Conservation (phyloP, 2,797 vertebrate genomes). For the Balearica regulorum region DNA sequence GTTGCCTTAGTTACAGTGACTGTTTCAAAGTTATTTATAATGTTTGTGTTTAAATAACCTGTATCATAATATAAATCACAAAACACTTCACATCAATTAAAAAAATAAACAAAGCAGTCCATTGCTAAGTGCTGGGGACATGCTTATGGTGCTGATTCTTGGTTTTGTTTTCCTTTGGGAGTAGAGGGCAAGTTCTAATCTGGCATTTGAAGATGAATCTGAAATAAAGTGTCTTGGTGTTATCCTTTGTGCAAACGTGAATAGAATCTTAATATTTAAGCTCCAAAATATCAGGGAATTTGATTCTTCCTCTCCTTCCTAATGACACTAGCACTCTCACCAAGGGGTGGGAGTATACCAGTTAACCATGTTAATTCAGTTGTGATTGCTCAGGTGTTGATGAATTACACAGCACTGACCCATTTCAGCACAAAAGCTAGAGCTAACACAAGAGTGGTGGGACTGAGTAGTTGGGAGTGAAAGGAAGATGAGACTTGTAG, state of each 20-base stretch:
- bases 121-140: not conserved
- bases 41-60: slow-evolving; percentile 43
- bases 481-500: not conserved
- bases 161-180: not conserved
- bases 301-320: not conserved
- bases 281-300: not conserved
- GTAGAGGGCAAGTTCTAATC: not conserved
- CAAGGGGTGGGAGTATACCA: not conserved
- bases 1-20: slow-evolving; percentile 64
- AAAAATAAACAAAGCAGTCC: not conserved
- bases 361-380: not conserved
- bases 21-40: slow-evolving; percentile 56
- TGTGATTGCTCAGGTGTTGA: not conserved
- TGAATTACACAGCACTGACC: not conserved
- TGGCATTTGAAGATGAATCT: not conserved
- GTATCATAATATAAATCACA: not conserved
- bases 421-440: not conserved
- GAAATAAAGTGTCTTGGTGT: not conserved
- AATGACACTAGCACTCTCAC: not conserved
- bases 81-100: not conserved
- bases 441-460: not conserved
- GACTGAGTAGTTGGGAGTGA: not conserved
- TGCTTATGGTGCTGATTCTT: not conserved
- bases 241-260: not conserved
- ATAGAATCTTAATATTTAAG: not conserved